phyloP scores from a whole-genome alignment of 1,140 invertebrate genomes.

The Hormaphis cornu region DNA sequence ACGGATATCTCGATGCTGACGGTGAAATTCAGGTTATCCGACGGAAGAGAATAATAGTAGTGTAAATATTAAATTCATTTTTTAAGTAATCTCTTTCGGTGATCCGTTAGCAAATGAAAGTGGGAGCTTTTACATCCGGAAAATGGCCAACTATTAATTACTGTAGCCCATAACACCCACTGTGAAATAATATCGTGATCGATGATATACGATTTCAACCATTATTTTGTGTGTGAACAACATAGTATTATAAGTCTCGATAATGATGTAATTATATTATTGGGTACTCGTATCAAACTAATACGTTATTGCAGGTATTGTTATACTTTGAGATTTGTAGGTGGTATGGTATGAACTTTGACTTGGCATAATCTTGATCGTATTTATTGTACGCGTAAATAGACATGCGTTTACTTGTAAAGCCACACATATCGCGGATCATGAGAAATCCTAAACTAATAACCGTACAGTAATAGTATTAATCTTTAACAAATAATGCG shows the following conservation, averaged over 20 bases:
- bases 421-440: not conserved
- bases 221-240: not conserved
- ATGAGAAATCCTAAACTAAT: not conserved
- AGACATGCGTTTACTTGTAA: not conserved
- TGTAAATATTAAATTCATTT: too few species aligned
- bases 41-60: not conserved
- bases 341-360: constrained; percentile 3
- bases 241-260: too few species aligned
- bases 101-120: not conserved
- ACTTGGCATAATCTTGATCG: not conserved
- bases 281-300: not conserved
- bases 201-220: not conserved
- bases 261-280: too few species aligned
- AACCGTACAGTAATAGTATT: too few species aligned
- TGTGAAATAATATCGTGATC: not conserved
- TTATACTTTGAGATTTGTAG: too few species aligned
- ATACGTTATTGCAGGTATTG: not conserved
- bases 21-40: not conserved
- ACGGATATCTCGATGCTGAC: not conserved
- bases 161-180: not conserved
- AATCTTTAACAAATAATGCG: too few species aligned
- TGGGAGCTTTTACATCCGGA: not conserved
- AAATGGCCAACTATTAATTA: constrained; percentile 22
- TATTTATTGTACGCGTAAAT: not conserved
- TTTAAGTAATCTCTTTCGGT: constrained; percentile 3